These are phyloP conservation scores for Drosophila takahashii DNA, from an alignment of 1,140 invertebrate genomes.

Conservation along the genomic window DNA sequence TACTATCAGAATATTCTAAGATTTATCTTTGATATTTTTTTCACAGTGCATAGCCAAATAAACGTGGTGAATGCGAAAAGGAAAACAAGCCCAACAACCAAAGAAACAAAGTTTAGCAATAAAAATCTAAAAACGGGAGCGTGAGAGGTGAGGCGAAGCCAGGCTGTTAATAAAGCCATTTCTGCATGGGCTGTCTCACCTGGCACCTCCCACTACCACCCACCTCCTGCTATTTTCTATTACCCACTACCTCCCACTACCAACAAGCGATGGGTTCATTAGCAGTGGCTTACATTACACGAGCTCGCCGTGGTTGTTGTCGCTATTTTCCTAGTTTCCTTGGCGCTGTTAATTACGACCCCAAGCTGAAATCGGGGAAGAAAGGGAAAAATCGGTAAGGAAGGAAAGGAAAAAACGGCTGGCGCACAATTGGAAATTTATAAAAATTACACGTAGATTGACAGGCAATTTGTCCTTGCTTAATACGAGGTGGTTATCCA, in stretches of 20 bases:
- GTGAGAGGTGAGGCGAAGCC: constrained; percentile 8
- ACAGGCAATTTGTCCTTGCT: constrained; percentile 78
- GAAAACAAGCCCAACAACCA: constrained; percentile 27
- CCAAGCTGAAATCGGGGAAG: constrained; percentile 26
- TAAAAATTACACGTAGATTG: constrained; percentile 82
- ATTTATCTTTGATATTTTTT: too few species aligned
- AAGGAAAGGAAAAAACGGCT: constrained; percentile 14
- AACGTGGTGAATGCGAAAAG: constrained; percentile 39
- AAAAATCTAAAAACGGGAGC: constrained; percentile 71
- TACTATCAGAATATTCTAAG: too few species aligned
- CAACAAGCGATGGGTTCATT: constrained; percentile 67
- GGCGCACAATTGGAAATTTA: constrained; percentile 69
- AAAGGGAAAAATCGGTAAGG: background rate
- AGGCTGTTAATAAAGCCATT: constrained; percentile 76
- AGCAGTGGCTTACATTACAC: constrained; percentile 69
- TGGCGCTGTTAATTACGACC: constrained; percentile 71
- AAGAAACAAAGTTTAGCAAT: constrained; percentile 79
- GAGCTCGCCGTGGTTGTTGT: constrained; percentile 32
- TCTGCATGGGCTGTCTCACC: constrained; percentile 62
- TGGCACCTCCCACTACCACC: constrained; percentile 13
- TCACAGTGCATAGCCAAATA: constrained; percentile 39
- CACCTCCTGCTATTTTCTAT: too few species aligned
- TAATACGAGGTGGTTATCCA: constrained; percentile 65
- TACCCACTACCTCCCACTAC: constrained; percentile 1
- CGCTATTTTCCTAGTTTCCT: constrained; percentile 54